Percentiles rank a stretch among this genome's conserved stretches.
These are phyloP conservation scores for Oncorhynchus gorbuscha DNA, from an alignment of 2,113 vertebrate genomes.

Conservation along the genomic window DNA sequence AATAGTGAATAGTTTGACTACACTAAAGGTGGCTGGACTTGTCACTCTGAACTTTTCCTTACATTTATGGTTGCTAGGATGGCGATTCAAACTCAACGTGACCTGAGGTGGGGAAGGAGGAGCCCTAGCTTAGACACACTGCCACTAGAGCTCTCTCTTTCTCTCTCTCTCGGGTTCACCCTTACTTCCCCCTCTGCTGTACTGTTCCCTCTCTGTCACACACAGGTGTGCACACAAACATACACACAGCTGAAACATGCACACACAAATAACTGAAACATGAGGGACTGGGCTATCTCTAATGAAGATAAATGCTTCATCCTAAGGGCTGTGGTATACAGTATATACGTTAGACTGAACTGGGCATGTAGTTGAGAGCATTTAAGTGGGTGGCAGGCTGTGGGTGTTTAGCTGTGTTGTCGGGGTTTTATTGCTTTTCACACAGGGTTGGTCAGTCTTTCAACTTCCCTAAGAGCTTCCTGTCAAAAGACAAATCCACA, in stretches of 20 bases:
- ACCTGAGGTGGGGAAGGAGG: no score
- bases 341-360: conserved; percentile 5
- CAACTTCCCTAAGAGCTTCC: conserved; percentile 24
- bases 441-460: conserved; percentile 34
- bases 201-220: neutral
- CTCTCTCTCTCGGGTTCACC: no score
- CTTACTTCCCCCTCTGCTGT: no score
- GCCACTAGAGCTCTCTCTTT: no score
- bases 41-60: no score
- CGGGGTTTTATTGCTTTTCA: conserved; percentile 32
- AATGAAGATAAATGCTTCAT: conserved; percentile 22
- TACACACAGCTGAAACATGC: neutral
- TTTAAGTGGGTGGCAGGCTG: conserved; percentile 25
- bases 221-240: neutral
- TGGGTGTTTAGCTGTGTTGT: conserved; percentile 38
- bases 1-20: no score
- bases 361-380: conserved; percentile 39
- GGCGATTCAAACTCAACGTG: no score
- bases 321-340: neutral
- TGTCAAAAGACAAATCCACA: conserved; percentile 35
- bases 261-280: conserved; percentile 8
- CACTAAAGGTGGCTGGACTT: no score
- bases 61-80: no score
- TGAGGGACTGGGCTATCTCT: neutral
- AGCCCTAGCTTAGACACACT: no score